These are phyloP conservation scores for Dendrolimus houi DNA, from an alignment of 2,888 invertebrate species.

Conservation along the genomic window DNA sequence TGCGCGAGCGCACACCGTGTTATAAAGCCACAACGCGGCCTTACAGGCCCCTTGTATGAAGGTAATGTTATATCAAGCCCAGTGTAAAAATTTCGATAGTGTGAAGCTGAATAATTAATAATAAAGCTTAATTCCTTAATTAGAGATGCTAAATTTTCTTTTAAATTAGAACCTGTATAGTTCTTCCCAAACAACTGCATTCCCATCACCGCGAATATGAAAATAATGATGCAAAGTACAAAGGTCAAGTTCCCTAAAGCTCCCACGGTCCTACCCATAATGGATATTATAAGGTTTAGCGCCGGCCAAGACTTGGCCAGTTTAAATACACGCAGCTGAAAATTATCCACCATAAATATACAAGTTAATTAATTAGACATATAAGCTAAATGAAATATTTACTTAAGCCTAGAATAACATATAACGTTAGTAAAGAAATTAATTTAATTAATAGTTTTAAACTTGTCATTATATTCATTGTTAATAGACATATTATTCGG, in stretches of 20 bases:
- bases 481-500: too few relatives aligned
- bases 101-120: conserved; percentile 69
- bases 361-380: conserved; percentile 12
- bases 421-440: background rate
- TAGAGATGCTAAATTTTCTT: conserved; percentile 70
- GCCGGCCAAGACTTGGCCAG: conserved; percentile 98
- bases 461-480: too few relatives aligned
- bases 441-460: too few relatives aligned
- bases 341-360: conserved; percentile 57
- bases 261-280: conserved; percentile 96
- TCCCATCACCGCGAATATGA: conserved; percentile 98
- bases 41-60: conserved; percentile 51
- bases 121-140: conserved; percentile 64
- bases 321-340: conserved; percentile 96
- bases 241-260: conserved; percentile 96
- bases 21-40: conserved; percentile 69
- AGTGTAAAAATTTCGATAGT: conserved; percentile 68
- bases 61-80: conserved; percentile 69
- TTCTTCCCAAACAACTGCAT: conserved; percentile 96
- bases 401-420: background rate
- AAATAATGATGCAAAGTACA: conserved; percentile 96
- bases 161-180: conserved; percentile 82
- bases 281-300: conserved; percentile 94
- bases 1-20: conserved; percentile 55
- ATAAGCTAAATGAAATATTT: background rate